Conservation (phyloP, 1,140 invertebrate species). For the Steinernema khuongi region DNA sequence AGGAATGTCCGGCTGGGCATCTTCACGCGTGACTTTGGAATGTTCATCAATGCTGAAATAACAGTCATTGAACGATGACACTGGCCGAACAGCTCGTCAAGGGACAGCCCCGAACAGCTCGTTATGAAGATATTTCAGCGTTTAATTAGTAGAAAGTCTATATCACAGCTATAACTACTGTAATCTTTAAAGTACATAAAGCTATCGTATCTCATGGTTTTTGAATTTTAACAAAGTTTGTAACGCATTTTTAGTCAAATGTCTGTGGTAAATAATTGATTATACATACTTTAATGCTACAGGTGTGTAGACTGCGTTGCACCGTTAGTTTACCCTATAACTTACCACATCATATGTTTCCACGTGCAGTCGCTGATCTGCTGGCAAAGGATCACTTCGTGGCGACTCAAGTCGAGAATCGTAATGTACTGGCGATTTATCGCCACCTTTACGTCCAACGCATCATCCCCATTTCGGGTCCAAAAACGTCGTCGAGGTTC, state of each 20-base stretch:
- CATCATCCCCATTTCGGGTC: not conserved
- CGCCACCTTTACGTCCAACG: conserved; percentile 6
- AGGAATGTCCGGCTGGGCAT: not conserved
- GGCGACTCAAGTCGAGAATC: not conserved
- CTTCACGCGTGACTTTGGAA: not conserved
- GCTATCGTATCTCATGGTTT: too few relatives aligned
- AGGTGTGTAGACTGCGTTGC: not conserved
- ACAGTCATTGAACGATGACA: not conserved
- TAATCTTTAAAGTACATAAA: too few relatives aligned
- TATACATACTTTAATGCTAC: not conserved
- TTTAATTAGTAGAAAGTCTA: too few relatives aligned
- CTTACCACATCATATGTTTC: conserved; percentile 13
- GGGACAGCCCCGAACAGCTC: not conserved
- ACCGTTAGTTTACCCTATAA: not conserved
- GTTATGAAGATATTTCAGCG: not conserved
- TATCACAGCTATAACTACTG: too few relatives aligned
- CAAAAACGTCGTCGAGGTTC: not conserved
- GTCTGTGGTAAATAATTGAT: too few relatives aligned
- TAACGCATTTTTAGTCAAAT: too few relatives aligned
- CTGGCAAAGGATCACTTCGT: conserved; percentile 7
- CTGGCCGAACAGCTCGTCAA: not conserved
- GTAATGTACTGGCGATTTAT: not conserved
- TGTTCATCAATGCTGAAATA: not conserved
- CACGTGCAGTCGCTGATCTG: conserved; percentile 11
- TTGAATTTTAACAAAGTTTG: too few relatives aligned